Percentiles rank a stretch among this genome's conserved stretches.
phyloP scores from a whole-genome alignment of 2,888 invertebrate species.

The Gortyna flavago region DNA sequence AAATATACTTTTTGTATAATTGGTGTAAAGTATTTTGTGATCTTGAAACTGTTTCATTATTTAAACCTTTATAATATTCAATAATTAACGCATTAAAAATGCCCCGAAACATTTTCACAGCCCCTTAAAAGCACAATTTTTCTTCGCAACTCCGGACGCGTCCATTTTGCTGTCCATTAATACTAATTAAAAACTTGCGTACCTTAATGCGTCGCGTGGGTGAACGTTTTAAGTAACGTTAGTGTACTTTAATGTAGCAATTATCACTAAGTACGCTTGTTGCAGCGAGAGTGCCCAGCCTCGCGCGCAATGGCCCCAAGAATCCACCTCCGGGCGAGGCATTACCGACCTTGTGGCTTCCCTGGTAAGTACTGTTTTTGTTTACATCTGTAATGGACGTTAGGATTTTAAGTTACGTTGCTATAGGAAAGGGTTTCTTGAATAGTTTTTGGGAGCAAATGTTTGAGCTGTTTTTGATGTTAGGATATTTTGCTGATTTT shows the following conservation, averaged over 20 bases:
- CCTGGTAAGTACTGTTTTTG: conserved; percentile 78
- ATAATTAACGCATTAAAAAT: conserved; percentile 16
- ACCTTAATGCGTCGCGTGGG: conserved; percentile 60
- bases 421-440: conserved; percentile 17
- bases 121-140: conserved; percentile 58
- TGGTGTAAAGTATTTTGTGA: background rate
- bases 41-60: background rate
- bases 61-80: no score
- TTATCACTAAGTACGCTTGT: conserved; percentile 67
- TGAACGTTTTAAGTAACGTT: conserved; percentile 50
- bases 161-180: conserved; percentile 59
- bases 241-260: conserved; percentile 56
- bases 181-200: conserved; percentile 66
- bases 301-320: conserved; percentile 78
- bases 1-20: no score
- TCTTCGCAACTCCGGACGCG: conserved; percentile 44
- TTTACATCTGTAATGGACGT: conserved; percentile 2
- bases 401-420: background rate
- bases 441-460: conserved; percentile 27
- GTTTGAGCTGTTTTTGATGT: conserved; percentile 1
- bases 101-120: conserved; percentile 12
- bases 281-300: conserved; percentile 85
- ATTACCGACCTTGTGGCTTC: conserved; percentile 83
- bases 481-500: background rate
- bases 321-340: conserved; percentile 71